phyloP scores from a whole-genome alignment of 1,140 invertebrate species.

The Anastatus disparis region DNA sequence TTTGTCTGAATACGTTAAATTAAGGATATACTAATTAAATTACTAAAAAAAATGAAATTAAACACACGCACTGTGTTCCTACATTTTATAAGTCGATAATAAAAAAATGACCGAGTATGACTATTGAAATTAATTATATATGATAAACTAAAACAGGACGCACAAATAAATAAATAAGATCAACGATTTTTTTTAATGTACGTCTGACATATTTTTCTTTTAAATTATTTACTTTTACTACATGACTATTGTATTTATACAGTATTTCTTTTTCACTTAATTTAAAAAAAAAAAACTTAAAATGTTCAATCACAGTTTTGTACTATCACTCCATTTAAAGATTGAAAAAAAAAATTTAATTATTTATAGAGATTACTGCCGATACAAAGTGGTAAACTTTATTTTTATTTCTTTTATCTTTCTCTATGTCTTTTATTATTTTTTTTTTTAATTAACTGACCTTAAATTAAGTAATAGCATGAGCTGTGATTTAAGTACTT shows the following conservation, averaged over 20 bases:
- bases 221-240: not conserved
- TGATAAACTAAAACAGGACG: not conserved
- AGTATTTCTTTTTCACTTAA: not conserved
- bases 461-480: constrained; percentile 64
- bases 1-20: too few species aligned
- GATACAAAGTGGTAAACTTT: not conserved
- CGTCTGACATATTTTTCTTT: not conserved
- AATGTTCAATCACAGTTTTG: not conserved
- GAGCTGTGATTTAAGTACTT: constrained; percentile 68
- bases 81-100: not conserved
- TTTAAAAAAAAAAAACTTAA: constrained; percentile 1
- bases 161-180: not conserved
- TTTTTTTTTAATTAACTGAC: constrained; percentile 29
- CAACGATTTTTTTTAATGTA: constrained; percentile 5
- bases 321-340: too few species aligned
- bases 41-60: not conserved
- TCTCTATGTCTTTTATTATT: constrained; percentile 2
- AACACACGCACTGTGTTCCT: constrained; percentile 18
- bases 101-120: not conserved
- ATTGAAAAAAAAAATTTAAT: too few species aligned
- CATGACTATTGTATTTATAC: not conserved
- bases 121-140: not conserved
- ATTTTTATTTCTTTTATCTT: not conserved
- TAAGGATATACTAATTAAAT: constrained; percentile 7
- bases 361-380: too few species aligned